phyloP scores from a whole-genome alignment of 1,140 invertebrate species.

The Stegodyphus mimosarum region DNA sequence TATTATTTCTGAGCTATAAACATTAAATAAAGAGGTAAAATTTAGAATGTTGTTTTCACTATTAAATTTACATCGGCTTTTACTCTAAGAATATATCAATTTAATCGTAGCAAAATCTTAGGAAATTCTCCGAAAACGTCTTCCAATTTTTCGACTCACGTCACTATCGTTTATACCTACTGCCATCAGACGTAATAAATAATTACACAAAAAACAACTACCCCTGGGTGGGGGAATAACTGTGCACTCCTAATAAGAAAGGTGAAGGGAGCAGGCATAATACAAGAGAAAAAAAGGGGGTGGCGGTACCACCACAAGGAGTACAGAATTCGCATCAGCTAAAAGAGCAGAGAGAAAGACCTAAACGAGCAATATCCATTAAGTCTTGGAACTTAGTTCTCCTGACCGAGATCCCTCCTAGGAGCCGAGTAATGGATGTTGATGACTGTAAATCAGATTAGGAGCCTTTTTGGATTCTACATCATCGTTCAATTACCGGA shows the following conservation, averaged over 20 bases:
- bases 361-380: constrained; percentile 61
- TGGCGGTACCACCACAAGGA: too few species aligned
- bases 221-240: constrained; percentile 11
- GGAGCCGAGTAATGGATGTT: constrained; percentile 60
- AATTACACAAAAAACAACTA: not conserved
- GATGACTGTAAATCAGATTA: constrained; percentile 61
- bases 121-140: too few species aligned
- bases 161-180: too few species aligned
- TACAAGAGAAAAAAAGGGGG: constrained; percentile 11
- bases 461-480: constrained; percentile 60
- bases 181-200: not conserved
- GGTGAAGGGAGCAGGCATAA: constrained; percentile 40
- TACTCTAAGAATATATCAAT: too few species aligned
- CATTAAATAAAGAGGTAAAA: too few species aligned
- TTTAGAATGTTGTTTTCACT: too few species aligned
- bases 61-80: too few species aligned
- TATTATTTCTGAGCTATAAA: too few species aligned
- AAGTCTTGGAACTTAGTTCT: constrained; percentile 46
- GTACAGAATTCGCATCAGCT: constrained; percentile 8
- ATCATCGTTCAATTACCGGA: constrained; percentile 60
- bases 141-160: too few species aligned
- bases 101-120: too few species aligned
- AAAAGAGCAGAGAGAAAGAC: constrained; percentile 46
- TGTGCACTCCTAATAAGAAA: constrained; percentile 42
- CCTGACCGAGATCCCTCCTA: constrained; percentile 44